phyloP scores from a whole-genome alignment of 2,113 vertebrate species.

The Lipotes vexillifer region DNA sequence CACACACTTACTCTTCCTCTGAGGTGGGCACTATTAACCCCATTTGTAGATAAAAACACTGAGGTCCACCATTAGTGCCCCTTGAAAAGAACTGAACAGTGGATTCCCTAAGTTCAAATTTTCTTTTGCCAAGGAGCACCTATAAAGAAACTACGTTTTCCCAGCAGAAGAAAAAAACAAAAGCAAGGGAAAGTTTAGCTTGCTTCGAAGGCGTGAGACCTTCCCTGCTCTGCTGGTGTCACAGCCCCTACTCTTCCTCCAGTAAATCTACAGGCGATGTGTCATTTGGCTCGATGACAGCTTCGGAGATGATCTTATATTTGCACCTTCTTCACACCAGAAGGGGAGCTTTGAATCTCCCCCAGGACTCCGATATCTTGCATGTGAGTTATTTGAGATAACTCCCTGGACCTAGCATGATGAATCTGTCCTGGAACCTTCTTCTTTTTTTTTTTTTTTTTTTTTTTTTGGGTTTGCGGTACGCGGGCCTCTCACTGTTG shows the following conservation, averaged over 20 bases:
- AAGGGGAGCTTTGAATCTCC: not conserved
- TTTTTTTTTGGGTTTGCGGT: too few species aligned
- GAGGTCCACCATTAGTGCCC: not conserved
- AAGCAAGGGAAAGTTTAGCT: not conserved
- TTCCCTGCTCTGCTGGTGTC: not conserved
- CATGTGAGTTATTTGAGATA: conserved; percentile 32
- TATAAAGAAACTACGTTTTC: not conserved
- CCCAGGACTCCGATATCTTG: not conserved
- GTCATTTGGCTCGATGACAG: not conserved
- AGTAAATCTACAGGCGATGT: not conserved
- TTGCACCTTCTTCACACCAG: conserved; percentile 6
- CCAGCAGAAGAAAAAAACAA: not conserved
- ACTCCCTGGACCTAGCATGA: not conserved
- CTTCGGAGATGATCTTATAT: not conserved
- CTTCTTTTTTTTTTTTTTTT: too few species aligned
- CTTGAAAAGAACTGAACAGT: not conserved
- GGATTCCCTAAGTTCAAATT: not conserved
- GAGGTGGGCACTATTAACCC: not conserved
- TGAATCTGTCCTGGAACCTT: conserved; percentile 35
- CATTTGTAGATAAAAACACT: not conserved
- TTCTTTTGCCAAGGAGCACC: not conserved
- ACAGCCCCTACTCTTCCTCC: not conserved
- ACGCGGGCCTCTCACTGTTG: too few species aligned
- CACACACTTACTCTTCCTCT: not conserved
- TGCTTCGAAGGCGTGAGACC: not conserved